Conservation (phyloP, 2,797 vertebrate species). For the Tamandua tetradactyla region DNA sequence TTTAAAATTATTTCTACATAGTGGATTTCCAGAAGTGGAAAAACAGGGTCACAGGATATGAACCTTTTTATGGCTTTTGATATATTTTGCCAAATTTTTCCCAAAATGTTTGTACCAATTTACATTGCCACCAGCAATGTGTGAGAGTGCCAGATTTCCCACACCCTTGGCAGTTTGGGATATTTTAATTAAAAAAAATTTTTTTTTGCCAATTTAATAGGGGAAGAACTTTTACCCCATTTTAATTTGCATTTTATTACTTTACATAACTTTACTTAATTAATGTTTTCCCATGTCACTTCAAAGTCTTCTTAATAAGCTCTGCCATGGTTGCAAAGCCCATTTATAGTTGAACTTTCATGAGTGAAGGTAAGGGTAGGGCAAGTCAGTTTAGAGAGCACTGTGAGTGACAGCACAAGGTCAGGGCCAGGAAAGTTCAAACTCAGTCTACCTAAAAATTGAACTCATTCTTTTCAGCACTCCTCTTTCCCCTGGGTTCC, state of each 20-base stretch:
- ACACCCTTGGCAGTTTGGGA: slow-evolving; percentile 56
- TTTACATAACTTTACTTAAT: slow-evolving; percentile 63
- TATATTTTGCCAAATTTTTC: slow-evolving; percentile 64
- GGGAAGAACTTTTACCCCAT: slow-evolving; percentile 54
- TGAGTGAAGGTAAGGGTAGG: not conserved
- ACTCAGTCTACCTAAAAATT: no score
- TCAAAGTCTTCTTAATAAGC: slow-evolving; percentile 53
- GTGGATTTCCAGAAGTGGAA: slow-evolving; percentile 62
- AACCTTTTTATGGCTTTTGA: slow-evolving; percentile 63
- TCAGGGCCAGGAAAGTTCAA: not conserved
- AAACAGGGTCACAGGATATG: slow-evolving; percentile 71
- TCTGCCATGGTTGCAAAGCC: slow-evolving; percentile 2
- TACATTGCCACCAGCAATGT: slow-evolving; percentile 55
- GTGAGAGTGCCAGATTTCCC: slow-evolving; percentile 53
- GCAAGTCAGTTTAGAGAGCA: not conserved
- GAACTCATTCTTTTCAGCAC: not conserved
- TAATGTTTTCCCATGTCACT: slow-evolving; percentile 41
- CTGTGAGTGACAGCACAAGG: not conserved
- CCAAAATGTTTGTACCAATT: slow-evolving; percentile 58
- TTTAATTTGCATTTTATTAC: slow-evolving; percentile 75
- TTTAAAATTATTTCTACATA: slow-evolving; percentile 58
- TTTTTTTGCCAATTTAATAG: slow-evolving; percentile 59
- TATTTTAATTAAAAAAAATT: slow-evolving; percentile 58
- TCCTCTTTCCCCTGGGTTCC: not conserved
- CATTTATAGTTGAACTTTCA: slow-evolving; percentile 47